These are phyloP conservation scores for Notamacropus eugenii DNA, from an alignment of 2,797 vertebrate genomes.

Conservation along the genomic window DNA sequence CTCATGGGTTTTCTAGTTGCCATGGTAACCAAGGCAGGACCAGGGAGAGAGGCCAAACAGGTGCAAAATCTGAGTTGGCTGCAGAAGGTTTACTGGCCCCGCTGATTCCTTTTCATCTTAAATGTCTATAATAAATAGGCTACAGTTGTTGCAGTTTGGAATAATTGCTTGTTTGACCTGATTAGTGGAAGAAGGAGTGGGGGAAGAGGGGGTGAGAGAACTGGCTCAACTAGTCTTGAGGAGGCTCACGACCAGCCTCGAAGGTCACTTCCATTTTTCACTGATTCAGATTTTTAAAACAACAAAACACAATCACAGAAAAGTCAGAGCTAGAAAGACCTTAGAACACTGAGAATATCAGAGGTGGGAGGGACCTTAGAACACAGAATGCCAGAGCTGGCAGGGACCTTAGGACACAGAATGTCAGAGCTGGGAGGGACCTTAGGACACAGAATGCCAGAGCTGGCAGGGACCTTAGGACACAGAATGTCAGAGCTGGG, in stretches of 20 bases:
- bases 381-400: no score
- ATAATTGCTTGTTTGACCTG: constrained; percentile 57
- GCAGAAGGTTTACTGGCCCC: constrained; percentile 21
- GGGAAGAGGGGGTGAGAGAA: not conserved
- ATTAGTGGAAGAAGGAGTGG: constrained; percentile 32
- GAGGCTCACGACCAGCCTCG: constrained; percentile 37
- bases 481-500: not conserved
- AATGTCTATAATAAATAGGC: constrained; percentile 53
- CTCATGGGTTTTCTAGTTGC: constrained; percentile 38
- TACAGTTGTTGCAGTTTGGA: constrained; percentile 37
- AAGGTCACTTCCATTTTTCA: constrained; percentile 42
- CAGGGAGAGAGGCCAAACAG: constrained; percentile 43
- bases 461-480: not conserved
- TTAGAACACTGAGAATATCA: no score
- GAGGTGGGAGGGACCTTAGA: no score
- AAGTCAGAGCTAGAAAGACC: not conserved
- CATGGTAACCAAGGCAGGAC: constrained; percentile 60
- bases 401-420: no score
- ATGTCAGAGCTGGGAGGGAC: no score
- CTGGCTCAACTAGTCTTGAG: constrained; percentile 62
- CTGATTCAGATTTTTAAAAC: constrained; percentile 50
- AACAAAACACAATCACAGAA: not conserved
- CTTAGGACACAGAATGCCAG: not conserved
- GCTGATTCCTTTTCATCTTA: constrained; percentile 64
- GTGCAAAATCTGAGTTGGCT: constrained; percentile 41